Evolutionary conservation across 2,888 invertebrate species (phyloP).

Genomic region (Tridacna crocea): DNA sequence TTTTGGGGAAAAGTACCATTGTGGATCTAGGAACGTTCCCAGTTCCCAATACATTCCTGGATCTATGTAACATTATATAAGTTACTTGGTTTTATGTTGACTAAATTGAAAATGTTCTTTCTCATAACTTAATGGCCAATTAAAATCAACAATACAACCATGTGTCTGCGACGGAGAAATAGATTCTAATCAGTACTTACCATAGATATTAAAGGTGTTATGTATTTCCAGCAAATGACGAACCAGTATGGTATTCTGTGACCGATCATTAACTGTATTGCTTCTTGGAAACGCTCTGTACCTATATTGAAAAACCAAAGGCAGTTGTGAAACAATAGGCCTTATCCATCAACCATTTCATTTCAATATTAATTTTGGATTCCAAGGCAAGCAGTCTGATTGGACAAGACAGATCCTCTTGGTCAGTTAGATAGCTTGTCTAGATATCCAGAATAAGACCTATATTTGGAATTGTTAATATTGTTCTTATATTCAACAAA

Average conservation of each 20-base stretch:
- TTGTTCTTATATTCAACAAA: too few species aligned
- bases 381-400: too few species aligned
- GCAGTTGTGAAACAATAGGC: not conserved
- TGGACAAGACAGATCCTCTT: not conserved
- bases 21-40: too few species aligned
- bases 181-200: conserved; percentile 57
- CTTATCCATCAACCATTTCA: not conserved
- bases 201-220: conserved; percentile 76
- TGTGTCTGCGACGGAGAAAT: too few species aligned
- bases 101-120: not conserved
- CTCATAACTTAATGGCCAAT: not conserved
- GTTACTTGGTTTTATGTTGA: not conserved
- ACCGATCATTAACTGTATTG: conserved; percentile 80
- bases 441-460: too few species aligned
- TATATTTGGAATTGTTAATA: not conserved
- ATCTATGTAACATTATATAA: too few species aligned
- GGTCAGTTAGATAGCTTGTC: too few species aligned
- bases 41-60: too few species aligned
- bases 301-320: conserved; percentile 66
- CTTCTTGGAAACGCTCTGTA: conserved; percentile 75
- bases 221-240: conserved; percentile 74
- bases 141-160: not conserved
- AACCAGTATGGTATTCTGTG: conserved; percentile 72
- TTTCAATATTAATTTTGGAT: not conserved
- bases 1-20: too few species aligned